Evolutionary conservation across 1,140 invertebrate species (phyloP), one percentile per base, ranked within the genome.

Genomic region (Microplitis mediator): DNA sequence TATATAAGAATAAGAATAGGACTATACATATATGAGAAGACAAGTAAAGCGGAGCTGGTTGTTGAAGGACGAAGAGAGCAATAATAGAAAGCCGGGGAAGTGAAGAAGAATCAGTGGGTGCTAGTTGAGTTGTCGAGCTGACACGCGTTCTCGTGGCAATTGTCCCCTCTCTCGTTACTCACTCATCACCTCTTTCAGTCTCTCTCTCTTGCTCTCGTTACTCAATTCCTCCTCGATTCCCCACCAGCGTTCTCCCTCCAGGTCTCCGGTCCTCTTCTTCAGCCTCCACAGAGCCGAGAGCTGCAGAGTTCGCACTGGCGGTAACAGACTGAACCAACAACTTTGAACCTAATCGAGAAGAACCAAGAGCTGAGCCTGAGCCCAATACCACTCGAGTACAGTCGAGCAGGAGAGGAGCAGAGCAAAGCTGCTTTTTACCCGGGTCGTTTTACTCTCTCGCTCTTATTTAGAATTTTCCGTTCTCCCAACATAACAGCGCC

Each of bases 111-210:
- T 52, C 80, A 78, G 78, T 80, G 85, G 84, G 86, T 85, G 86
- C 86, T 87, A 86, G 86, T 87, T 87, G 86, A 86, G 86, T 87
- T 87, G 86, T 87, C 85, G 84, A 85, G 81, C 84, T 86, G 86
- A 86, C 86, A 86, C 86, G 85, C 82, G 84, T 82, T 83, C 77
- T 79, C 79, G 56, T 67, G 62, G 62, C 62, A 64, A 64, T 64
- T 39, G 16, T 63, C 72, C 39, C 45, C 72, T 14, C 61, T 31
- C 50, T 50, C 51, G 11, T 72, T 68, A 23, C 16, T 74, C 68
- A 70, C 63, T 71, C 69, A 45, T 11, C 73, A 67, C 11, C 50
- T 35, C 11, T 16, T 51, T 66, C 34, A 60, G 4, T 14, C 11
- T 69, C 65, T 67, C 71, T 76, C 72, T 65, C 62, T 76, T 69